Percentiles rank a stretch among this genome's conserved stretches.
Conservation (phyloP, 2,797 vertebrate genomes). For the Lateolabrax maculatus region DNA sequence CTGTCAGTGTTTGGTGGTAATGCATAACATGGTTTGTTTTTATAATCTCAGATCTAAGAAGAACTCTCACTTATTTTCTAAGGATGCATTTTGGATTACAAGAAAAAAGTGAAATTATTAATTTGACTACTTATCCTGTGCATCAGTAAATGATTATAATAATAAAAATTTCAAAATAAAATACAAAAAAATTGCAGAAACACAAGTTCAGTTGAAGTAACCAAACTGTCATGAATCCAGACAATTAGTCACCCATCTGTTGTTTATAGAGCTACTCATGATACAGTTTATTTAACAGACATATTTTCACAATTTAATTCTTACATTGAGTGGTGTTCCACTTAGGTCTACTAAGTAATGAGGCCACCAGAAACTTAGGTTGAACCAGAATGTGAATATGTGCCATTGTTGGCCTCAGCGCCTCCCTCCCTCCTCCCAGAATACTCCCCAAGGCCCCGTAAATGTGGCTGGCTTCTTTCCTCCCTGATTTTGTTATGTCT, state of each 20-base stretch:
- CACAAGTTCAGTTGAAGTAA: background rate
- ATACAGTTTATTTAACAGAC: background rate
- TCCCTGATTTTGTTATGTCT: constrained; percentile 81
- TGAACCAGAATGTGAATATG: constrained; percentile 67
- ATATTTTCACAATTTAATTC: constrained; percentile 5
- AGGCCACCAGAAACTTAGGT: constrained; percentile 55
- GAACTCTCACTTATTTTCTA: background rate
- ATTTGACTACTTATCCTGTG: background rate
- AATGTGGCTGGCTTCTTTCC: constrained; percentile 65
- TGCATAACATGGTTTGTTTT: background rate
- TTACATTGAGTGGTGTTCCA: constrained; percentile 14
- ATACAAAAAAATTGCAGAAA: background rate
- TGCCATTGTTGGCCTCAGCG: constrained; percentile 61
- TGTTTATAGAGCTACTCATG: constrained; percentile 5
- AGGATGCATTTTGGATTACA: background rate
- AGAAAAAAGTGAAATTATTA: background rate
- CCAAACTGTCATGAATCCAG: background rate
- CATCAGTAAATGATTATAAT: background rate
- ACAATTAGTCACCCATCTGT: constrained; percentile 12
- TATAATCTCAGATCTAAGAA: background rate
- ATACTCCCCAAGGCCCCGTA: constrained; percentile 59
- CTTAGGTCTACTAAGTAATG: constrained; percentile 48
- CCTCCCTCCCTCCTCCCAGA: constrained; percentile 40
- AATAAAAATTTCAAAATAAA: background rate
- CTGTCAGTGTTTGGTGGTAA: constrained; percentile 3